A percentile compares a stretch with the other conserved stretches of the same genome.
These are phyloP conservation scores for Lasioglossum malachurum DNA, from an alignment of 2,888 invertebrate genomes.

Conservation along the genomic window DNA sequence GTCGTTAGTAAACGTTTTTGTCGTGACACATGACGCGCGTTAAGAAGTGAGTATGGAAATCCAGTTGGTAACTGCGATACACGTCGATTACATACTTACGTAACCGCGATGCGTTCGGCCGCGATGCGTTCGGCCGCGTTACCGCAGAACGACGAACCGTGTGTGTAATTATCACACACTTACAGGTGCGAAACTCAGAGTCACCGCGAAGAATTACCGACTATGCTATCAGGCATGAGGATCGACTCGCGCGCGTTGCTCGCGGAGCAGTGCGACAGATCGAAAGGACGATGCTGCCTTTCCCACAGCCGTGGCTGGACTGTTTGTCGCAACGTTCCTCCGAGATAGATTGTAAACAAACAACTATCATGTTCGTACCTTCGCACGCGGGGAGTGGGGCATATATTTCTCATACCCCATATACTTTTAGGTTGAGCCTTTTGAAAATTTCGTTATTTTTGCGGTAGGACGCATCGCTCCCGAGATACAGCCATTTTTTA, in stretches of 20 bases:
- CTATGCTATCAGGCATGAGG: not conserved
- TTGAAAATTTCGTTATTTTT: no score
- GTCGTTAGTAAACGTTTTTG: not conserved
- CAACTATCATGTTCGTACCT: no score
- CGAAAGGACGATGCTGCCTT: conserved; percentile 27
- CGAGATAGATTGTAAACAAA: not conserved
- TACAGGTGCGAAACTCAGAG: no score
- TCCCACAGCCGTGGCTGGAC: conserved; percentile 15
- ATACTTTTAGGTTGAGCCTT: no score
- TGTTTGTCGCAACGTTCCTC: not conserved
- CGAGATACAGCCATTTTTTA: no score
- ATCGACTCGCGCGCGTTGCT: not conserved
- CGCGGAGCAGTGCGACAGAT: not conserved
- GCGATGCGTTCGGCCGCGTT: not conserved
- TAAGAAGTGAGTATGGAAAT: not conserved
- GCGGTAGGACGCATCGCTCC: no score
- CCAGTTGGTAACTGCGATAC: not conserved
- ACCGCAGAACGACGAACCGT: not conserved
- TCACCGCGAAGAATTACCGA: not conserved
- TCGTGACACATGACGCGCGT: not conserved
- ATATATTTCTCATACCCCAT: no score
- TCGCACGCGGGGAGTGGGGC: no score
- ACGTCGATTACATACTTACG: not conserved
- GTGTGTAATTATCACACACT: not conserved
- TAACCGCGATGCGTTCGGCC: not conserved